phyloP scores from a whole-genome alignment of 2,888 invertebrate species.

The Drosophila formosana region DNA sequence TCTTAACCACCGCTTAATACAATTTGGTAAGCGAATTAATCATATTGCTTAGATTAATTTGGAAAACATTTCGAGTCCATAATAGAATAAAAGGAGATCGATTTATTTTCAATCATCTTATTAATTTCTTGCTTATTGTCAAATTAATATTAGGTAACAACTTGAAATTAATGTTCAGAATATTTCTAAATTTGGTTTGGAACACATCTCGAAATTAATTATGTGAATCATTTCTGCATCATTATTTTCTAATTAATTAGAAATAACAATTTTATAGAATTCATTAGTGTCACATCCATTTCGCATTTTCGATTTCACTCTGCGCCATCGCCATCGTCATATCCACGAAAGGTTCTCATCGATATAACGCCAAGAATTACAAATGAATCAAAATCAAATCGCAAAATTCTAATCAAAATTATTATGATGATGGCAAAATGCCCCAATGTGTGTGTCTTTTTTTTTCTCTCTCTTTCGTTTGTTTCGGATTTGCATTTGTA shows the following conservation, averaged over 20 bases:
- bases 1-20: neutral
- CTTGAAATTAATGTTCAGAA: too few relatives aligned
- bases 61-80: neutral
- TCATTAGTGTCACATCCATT: neutral
- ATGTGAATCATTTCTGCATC: neutral
- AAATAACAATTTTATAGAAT: neutral
- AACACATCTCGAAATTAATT: neutral
- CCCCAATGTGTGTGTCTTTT: slow-evolving; percentile 31
- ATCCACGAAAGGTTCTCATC: slow-evolving; percentile 43
- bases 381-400: slow-evolving; percentile 11
- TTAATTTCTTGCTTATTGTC: neutral
- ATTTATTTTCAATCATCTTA: neutral
- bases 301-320: slow-evolving; percentile 33
- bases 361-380: slow-evolving; percentile 37
- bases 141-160: too few relatives aligned
- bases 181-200: too few relatives aligned
- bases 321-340: slow-evolving; percentile 49
- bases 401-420: slow-evolving; percentile 59
- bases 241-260: too few relatives aligned
- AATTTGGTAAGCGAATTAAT: neutral
- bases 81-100: too few relatives aligned
- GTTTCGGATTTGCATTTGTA: slow-evolving; percentile 55
- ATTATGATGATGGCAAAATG: slow-evolving; percentile 45
- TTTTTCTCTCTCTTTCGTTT: slow-evolving; percentile 65
- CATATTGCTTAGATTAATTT: neutral